phyloP scores from a whole-genome alignment of 2,797 vertebrate species.

The Channallabes apus region DNA sequence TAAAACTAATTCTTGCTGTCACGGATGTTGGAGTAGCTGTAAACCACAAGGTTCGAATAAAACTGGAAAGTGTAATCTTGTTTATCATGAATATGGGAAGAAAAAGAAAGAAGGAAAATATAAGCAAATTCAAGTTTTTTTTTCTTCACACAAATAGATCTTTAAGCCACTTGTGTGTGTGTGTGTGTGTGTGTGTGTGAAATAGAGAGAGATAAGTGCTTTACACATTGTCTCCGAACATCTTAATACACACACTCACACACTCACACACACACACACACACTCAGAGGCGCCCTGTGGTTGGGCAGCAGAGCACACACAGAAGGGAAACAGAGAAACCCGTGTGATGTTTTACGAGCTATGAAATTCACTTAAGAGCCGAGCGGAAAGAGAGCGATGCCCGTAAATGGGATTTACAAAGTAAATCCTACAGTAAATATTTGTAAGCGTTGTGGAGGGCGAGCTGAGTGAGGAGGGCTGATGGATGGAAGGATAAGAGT shows the following conservation, averaged over 20 bases:
- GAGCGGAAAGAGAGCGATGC: slow-evolving; percentile 36
- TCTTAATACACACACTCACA: not conserved
- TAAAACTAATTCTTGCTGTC: not conserved
- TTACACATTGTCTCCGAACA: not conserved
- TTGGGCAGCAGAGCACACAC: slow-evolving; percentile 32
- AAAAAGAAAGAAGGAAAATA: not conserved
- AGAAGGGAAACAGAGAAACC: slow-evolving; percentile 45
- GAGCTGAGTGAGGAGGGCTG: slow-evolving; percentile 30
- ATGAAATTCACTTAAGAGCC: slow-evolving; percentile 59
- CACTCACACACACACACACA: slow-evolving; percentile 21
- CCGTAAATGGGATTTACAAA: slow-evolving; percentile 36
- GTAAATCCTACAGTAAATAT: slow-evolving; percentile 65
- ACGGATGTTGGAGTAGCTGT: not conserved
- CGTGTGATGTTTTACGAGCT: slow-evolving; percentile 63
- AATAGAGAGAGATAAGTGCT: not conserved
- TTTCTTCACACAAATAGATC: not conserved
- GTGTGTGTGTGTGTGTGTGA: not conserved
- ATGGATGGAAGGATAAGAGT: slow-evolving; percentile 64
- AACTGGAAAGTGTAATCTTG: not conserved
- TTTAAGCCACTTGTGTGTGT: not conserved
- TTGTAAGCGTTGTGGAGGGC: slow-evolving; percentile 56
- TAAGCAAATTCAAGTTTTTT: not conserved
- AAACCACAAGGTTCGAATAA: not conserved
- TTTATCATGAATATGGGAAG: too few relatives aligned
- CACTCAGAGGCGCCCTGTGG: slow-evolving; percentile 42